Evolutionary conservation across 2,888 invertebrate species (phyloP).

Genomic region (Diaperis boleti): DNA sequence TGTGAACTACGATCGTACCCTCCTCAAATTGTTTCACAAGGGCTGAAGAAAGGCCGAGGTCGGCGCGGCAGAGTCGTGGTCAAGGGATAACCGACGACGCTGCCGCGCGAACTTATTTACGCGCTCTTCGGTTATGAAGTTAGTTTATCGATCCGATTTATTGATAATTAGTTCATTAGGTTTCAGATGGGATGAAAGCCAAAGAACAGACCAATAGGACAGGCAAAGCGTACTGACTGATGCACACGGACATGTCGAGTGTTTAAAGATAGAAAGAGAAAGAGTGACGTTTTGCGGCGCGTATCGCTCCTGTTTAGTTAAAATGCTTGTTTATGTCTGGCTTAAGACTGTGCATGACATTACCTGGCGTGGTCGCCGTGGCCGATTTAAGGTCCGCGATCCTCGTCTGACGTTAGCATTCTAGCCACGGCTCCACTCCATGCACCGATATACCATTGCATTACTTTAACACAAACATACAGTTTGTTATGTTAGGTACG

Average conservation of each 20-base stretch:
- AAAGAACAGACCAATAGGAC: constrained; percentile 63
- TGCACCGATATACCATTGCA: constrained; percentile 62
- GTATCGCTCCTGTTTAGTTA: constrained; percentile 12
- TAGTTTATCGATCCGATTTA: constrained; percentile 51
- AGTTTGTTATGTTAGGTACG: constrained; percentile 49
- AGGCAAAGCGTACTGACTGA: constrained; percentile 61
- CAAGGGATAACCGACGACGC: constrained; percentile 50
- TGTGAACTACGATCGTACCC: constrained; percentile 64
- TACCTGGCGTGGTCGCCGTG: constrained; percentile 63
- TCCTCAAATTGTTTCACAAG: constrained; percentile 63
- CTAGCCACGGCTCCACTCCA: constrained; percentile 60
- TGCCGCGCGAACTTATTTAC: constrained; percentile 54
- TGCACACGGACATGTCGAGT: constrained; percentile 47
- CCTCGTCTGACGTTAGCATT: constrained; percentile 37
- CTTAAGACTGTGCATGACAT: constrained; percentile 62
- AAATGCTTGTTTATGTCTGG: constrained; percentile 59
- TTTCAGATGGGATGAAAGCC: constrained; percentile 65
- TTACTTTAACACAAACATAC: constrained; percentile 59
- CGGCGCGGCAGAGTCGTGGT: constrained; percentile 56
- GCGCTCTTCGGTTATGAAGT: constrained; percentile 51
- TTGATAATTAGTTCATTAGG: constrained; percentile 56
- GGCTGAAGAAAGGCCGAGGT: constrained; percentile 63
- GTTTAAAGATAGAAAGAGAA: constrained; percentile 43
- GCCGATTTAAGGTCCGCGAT: constrained; percentile 44
- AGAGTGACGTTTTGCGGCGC: constrained; percentile 31